phyloP scores from a whole-genome alignment of 2,797 vertebrate species.

The Hippopotamyrus pictus region DNA sequence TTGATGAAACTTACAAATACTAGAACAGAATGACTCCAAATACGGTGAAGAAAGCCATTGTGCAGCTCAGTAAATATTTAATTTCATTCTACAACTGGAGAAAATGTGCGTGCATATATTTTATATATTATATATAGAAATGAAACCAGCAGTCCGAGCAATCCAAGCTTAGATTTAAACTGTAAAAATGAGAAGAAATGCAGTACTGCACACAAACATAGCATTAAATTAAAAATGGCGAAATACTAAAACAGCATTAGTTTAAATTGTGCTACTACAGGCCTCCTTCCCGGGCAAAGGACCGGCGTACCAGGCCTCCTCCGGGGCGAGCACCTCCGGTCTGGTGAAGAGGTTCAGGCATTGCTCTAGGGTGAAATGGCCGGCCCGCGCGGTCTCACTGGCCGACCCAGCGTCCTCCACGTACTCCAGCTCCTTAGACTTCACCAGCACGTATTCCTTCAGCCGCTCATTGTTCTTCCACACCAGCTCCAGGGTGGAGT shows the following conservation, averaged over 20 bases:
- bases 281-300: neutral
- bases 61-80: neutral
- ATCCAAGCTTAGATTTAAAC: neutral
- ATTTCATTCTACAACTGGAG: neutral
- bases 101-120: neutral
- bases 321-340: constrained; percentile 92
- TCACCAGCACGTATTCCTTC: constrained; percentile 91
- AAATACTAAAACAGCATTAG: neutral
- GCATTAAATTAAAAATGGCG: neutral
- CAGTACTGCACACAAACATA: neutral
- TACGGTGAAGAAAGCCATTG: neutral
- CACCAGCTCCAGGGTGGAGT: constrained; percentile 80
- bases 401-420: constrained; percentile 86
- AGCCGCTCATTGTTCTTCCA: constrained; percentile 96
- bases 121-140: neutral
- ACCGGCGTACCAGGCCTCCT: constrained; percentile 83
- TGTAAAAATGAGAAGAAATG: neutral
- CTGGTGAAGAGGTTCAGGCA: constrained; percentile 97
- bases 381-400: constrained; percentile 84
- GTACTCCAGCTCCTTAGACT: constrained; percentile 91
- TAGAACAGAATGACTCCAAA: neutral
- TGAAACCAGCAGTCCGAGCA: neutral
- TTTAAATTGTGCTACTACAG: neutral
- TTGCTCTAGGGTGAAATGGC: constrained; percentile 97
- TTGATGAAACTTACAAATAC: neutral